A percentile compares a stretch with the other conserved stretches of the same genome.
Conservation (phyloP, 92 coral and sea anemone genomes). For the Actinostola sp. region DNA sequence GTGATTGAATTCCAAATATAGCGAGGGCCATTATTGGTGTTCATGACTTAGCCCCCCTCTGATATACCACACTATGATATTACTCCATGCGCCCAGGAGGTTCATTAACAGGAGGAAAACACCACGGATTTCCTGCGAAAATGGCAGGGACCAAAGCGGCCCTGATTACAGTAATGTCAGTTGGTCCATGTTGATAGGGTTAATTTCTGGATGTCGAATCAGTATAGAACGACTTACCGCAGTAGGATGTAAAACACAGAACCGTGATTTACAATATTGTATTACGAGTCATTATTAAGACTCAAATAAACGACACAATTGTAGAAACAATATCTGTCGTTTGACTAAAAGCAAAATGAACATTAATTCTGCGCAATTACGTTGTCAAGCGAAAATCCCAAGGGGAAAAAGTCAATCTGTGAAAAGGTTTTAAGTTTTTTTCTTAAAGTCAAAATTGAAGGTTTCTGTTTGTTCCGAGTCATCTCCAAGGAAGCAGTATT, state of each 20-base stretch:
- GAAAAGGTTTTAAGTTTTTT: no score
- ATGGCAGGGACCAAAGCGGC: slow-evolving; percentile 6
- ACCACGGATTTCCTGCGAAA: background rate
- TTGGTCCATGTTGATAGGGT: background rate
- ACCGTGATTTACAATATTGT: background rate
- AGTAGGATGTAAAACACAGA: background rate
- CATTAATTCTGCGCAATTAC: no score
- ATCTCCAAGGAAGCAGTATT: no score
- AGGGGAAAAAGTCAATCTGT: no score
- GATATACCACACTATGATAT: slow-evolving; percentile 7
- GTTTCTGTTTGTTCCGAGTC: no score
- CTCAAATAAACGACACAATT: no score
- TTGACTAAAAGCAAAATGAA: no score
- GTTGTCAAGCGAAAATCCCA: no score
- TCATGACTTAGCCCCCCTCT: slow-evolving; percentile 10
- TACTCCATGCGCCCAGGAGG: background rate
- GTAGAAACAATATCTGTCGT: no score
- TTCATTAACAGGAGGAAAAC: background rate
- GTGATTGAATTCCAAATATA: background rate
- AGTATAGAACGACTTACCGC: background rate
- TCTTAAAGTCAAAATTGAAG: no score
- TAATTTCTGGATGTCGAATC: slow-evolving; percentile 6
- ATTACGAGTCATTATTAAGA: background rate
- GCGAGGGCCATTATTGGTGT: slow-evolving; percentile 15
- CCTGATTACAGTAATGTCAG: background rate